Evolutionary conservation across 2,888 invertebrate species (phyloP), one percentile per base, ranked within the genome.

Genomic region (Lasioglossum villosulum): DNA sequence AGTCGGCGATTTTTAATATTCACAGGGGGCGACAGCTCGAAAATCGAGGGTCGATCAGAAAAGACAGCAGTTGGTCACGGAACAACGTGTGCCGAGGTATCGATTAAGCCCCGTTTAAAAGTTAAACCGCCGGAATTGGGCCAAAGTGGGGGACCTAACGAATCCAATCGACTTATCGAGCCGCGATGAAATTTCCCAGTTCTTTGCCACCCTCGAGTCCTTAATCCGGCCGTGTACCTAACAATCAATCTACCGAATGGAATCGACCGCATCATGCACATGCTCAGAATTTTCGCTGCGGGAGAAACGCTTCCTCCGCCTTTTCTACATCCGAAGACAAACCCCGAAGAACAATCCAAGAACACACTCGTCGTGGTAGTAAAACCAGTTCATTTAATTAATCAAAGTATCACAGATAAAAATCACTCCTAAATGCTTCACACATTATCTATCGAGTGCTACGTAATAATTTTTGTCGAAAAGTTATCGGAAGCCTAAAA

Each of bases 81-180:
- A 52, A 73, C 48, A 63, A 72, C 83, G 82, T 14, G 68, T 52
- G 12, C 77, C 27, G 70, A 56, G 83, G 37, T 83, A 84, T 84
- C 84, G 84, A 84, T 84, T 78, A 84, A 75, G 66, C 80, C 63
- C 42, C 75, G 77, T 74, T 86, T 85, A 85, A 85, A 86, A 86
- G 80, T 86, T 75, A 78, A 85, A 85, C 80, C 45, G 85, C 37
- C 70, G 78, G 77, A 86, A 86, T 86, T 85, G 72, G 86, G 86
- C 75, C 86, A 85, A 85, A 86, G 86, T 78, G 79, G 86, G 73
- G 27, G 66, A 70, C 75, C 84, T 76, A 79, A 84, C 84, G 84
- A 84, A 75, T 80, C 80, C 86, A 75, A 86, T 86, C 86, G 80
- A 80, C 85, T 80, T 86, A 85, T 79, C 86, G 85, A 86, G 39